These are phyloP conservation scores for Alloscopus bannaensis DNA, from an alignment of 2,888 invertebrate species.

Conservation along the genomic window DNA sequence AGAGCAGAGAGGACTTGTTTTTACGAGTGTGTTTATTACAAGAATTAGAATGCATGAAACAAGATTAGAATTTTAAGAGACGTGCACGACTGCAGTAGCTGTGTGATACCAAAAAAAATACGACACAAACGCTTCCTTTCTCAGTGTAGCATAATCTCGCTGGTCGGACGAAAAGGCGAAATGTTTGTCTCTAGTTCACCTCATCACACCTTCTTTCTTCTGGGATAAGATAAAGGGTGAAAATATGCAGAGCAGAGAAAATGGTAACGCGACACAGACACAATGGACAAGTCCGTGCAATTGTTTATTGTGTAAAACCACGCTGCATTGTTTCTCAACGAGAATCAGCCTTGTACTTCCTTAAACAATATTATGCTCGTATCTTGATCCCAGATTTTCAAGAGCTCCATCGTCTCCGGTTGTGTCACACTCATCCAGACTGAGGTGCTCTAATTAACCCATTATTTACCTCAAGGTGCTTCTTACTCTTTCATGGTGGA, in stretches of 20 bases:
- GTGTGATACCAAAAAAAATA: not conserved
- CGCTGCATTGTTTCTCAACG: not conserved
- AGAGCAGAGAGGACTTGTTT: slow-evolving; percentile 28
- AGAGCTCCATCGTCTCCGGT: slow-evolving; percentile 16
- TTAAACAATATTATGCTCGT: no score
- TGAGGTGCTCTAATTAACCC: slow-evolving; percentile 70
- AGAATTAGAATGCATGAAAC: slow-evolving; percentile 43
- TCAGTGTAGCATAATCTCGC: not conserved
- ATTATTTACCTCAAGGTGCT: slow-evolving; percentile 67
- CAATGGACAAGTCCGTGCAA: no score
- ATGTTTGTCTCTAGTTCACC: slow-evolving; percentile 4
- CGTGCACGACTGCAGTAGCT: slow-evolving; percentile 6
- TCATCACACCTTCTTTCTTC: slow-evolving; percentile 7
- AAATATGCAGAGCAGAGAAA: slow-evolving; percentile 14
- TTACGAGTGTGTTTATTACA: slow-evolving; percentile 31
- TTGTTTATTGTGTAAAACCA: no score
- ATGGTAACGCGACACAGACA: slow-evolving; percentile 8
- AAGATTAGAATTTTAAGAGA: slow-evolving; percentile 29
- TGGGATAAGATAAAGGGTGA: slow-evolving; percentile 42
- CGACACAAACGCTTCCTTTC: not conserved
- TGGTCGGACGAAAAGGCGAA: not conserved
- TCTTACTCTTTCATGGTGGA: slow-evolving; percentile 12
- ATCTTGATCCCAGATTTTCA: slow-evolving; percentile 32
- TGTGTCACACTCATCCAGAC: slow-evolving; percentile 19
- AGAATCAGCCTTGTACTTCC: no score